Evolutionary conservation across 2,113 vertebrate genomes (phyloP).

Genomic region (Chaenocephalus aceratus): DNA sequence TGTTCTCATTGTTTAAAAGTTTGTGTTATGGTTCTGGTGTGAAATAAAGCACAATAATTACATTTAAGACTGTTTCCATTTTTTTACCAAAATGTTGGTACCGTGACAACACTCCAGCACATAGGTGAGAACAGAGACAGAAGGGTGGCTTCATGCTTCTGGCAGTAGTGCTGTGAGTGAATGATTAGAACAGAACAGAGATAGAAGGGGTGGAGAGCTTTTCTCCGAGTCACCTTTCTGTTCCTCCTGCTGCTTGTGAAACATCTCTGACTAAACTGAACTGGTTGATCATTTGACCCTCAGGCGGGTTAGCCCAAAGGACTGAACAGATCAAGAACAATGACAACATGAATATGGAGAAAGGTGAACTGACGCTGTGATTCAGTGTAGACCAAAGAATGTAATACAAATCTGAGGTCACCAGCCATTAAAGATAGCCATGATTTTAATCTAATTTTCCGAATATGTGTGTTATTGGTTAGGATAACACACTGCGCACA

Average conservation of each 20-base stretch:
- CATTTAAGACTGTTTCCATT: too few species aligned
- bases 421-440: too few species aligned
- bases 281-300: constrained; percentile 23
- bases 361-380: not conserved
- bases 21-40: too few species aligned
- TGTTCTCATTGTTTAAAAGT: too few species aligned
- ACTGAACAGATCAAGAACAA: not conserved
- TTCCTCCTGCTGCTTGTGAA: constrained; percentile 19
- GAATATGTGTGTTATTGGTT: not conserved
- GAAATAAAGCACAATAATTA: too few species aligned
- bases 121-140: not conserved
- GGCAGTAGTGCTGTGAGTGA: constrained; percentile 22
- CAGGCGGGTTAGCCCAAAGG: not conserved
- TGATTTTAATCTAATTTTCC: too few species aligned
- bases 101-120: too few species aligned
- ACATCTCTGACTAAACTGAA: constrained; percentile 48
- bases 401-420: too few species aligned
- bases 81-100: too few species aligned
- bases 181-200: constrained; percentile 46
- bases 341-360: not conserved
- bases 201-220: not conserved
- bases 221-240: constrained; percentile 14
- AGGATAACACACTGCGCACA: not conserved
- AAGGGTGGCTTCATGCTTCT: too few species aligned
- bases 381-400: not conserved